These are phyloP conservation scores for Stenodera caucasica DNA, from an alignment of 2,888 invertebrate genomes.

Conservation along the genomic window DNA sequence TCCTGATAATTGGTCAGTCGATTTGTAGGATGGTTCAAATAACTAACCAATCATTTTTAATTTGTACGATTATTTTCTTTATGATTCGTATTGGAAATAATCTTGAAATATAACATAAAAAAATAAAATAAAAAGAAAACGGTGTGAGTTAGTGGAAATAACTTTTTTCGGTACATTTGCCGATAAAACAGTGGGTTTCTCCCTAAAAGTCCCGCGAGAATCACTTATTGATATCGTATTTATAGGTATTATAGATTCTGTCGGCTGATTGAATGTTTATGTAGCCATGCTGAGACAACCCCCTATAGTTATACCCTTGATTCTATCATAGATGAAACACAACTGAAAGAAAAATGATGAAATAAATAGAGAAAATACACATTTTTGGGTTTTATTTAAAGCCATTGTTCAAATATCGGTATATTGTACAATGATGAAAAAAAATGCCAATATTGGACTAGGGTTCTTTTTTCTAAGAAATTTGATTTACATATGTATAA, in stretches of 20 bases:
- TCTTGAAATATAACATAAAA: background rate
- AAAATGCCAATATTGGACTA: slow-evolving; percentile 27
- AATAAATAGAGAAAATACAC: background rate
- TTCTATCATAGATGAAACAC: slow-evolving; percentile 3
- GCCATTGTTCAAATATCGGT: slow-evolving; percentile 27
- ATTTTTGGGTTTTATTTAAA: background rate
- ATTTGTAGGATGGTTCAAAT: background rate
- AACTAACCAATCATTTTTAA: too few relatives aligned
- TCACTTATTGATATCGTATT: slow-evolving; percentile 56
- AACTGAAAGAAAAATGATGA: background rate
- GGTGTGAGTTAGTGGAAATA: slow-evolving; percentile 29
- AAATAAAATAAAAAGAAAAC: background rate
- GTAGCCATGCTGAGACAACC: slow-evolving; percentile 45
- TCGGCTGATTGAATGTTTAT: slow-evolving; percentile 55
- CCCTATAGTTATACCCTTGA: slow-evolving; percentile 22
- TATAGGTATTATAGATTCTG: slow-evolving; percentile 54
- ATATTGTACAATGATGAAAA: slow-evolving; percentile 23
- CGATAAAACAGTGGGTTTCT: slow-evolving; percentile 52
- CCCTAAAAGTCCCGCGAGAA: slow-evolving; percentile 49
- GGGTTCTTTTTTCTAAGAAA: slow-evolving; percentile 4
- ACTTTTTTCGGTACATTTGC: slow-evolving; percentile 53
- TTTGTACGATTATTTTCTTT: background rate
- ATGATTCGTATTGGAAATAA: background rate
- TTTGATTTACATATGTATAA: slow-evolving; percentile 37
- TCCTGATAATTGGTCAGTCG: background rate